Base-by-base conservation (phyloP, 2,797 vertebrate genomes). In the Pipistrellus kuhlii region DNA sequence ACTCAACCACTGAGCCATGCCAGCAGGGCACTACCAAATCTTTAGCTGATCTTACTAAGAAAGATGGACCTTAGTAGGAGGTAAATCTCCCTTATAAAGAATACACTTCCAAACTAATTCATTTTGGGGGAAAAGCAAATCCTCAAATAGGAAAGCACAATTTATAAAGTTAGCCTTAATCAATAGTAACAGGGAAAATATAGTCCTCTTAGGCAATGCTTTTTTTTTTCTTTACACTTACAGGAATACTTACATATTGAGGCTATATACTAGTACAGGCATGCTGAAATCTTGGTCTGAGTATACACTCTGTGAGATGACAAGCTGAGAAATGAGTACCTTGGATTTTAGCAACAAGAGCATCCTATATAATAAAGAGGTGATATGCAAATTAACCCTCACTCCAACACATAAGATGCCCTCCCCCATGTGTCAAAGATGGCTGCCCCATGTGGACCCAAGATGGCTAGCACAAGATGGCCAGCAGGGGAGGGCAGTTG, bases 341-440 rank as follows among this genome's bases (percentile, higher is more conserved):
- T 93, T 94, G 20, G 15, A 46, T 88, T 91, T 91, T 59, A 85
- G 21, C 91, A 95, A 94, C 0, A 78, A 35, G n/a, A 68, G 23
- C 64, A 23, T 82, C 18, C 20, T 55, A 21, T 55, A 21, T 55
- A 55, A 55, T 21, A 55, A 55, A 55, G 53, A 55, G 20, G 53
- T 55, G 20, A 55, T 21, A 55, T 55, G 53, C 53, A 55, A 55
- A 55, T 55, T 55, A 55, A 55, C 53, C 53, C 7, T 55, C 20
- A 55, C 3, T 55, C 53, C 53, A 55, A 55, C 53, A 21, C 20
- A 55, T 20, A 53, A 55, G 53, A 55, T 55, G 20, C 6, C 20
- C 18, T 2, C 20, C 15, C 53, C 53, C 18, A 55, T 55, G 8
- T 55, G 53, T 21, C 53, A 55, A 55, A 55, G 18, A 55, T 55